Percentiles rank a stretch among this genome's conserved stretches.
Evolutionary conservation across 2,113 vertebrate species (phyloP).

Genomic region (Melanotaenia duboulayi): DNA sequence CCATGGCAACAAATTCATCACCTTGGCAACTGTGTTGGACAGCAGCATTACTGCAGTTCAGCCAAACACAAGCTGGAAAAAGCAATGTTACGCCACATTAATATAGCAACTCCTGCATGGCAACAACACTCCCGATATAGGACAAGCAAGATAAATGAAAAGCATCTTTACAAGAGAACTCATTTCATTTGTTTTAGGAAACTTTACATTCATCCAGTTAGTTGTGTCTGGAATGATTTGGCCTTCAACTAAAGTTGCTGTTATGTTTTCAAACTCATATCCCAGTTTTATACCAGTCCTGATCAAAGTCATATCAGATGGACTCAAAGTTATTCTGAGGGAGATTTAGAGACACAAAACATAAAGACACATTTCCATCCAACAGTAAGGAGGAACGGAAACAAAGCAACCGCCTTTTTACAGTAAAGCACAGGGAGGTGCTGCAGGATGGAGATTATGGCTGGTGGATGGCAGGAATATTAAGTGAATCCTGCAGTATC

Average conservation of each 20-base stretch:
- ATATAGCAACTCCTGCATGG: conserved; percentile 51
- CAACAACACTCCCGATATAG: conserved; percentile 43
- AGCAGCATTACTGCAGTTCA: conserved; percentile 41
- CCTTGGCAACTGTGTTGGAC: conserved; percentile 54
- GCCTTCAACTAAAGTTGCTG: no score
- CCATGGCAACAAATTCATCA: conserved; percentile 60
- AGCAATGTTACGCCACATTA: conserved; percentile 40
- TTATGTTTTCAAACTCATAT: background rate
- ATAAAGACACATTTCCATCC: conserved; percentile 5
- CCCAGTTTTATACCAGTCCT: conserved; percentile 4
- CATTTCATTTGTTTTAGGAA: no score
- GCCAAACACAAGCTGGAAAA: conserved; percentile 41
- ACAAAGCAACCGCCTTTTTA: conserved; percentile 50
- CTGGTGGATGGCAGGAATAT: conserved; percentile 68
- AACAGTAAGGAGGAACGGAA: conserved; percentile 21
- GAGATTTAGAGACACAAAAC: conserved; percentile 27
- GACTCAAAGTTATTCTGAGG: conserved; percentile 13
- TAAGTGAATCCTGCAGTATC: conserved; percentile 68
- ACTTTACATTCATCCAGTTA: no score
- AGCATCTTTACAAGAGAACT: no score
- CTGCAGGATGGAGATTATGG: conserved; percentile 67
- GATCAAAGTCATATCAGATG: conserved; percentile 20
- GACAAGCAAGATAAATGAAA: background rate
- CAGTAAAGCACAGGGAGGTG: conserved; percentile 34
- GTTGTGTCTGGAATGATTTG: no score